These are phyloP conservation scores for Aplochiton taeniatus DNA, from an alignment of 2,797 vertebrate genomes.

Conservation along the genomic window DNA sequence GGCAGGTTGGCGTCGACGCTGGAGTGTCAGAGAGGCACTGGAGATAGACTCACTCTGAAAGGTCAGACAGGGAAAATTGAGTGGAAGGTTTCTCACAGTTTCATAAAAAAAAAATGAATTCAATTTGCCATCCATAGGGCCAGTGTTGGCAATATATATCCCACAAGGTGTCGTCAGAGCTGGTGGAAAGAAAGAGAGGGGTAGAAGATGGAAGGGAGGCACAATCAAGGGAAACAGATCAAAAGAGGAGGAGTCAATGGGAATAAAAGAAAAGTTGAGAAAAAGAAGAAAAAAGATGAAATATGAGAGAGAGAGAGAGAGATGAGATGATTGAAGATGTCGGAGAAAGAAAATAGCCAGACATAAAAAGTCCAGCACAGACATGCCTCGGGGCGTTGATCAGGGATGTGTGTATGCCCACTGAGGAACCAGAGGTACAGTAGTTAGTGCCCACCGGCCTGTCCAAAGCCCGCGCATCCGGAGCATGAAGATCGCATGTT, in stretches of 20 bases:
- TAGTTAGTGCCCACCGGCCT: background rate
- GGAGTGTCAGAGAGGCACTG: conserved; percentile 43
- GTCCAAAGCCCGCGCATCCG: background rate
- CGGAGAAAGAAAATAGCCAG: background rate
- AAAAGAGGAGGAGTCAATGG: background rate
- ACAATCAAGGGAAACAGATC: conserved; percentile 9
- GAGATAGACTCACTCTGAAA: conserved; percentile 50
- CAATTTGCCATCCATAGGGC: conserved; percentile 42
- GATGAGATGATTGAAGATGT: background rate
- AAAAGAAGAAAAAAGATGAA: conserved; percentile 7
- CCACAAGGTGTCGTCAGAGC: conserved; percentile 38
- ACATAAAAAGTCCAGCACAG: background rate
- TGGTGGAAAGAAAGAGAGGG: conserved; percentile 6
- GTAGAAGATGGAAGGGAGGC: background rate
- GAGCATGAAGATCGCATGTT: conserved; percentile 7
- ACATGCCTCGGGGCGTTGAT: conserved; percentile 6
- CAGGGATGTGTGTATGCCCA: background rate
- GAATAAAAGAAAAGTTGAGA: background rate
- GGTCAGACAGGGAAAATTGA: conserved; percentile 61
- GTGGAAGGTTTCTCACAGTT: conserved; percentile 53
- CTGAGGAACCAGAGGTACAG: background rate
- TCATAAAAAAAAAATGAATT: conserved; percentile 53
- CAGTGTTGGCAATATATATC: conserved; percentile 33
- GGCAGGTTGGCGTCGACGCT: conserved; percentile 44
- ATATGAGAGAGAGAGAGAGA: background rate